Base-by-base conservation (phyloP, 2,888 invertebrate genomes). In the Mimachlamys varia region DNA sequence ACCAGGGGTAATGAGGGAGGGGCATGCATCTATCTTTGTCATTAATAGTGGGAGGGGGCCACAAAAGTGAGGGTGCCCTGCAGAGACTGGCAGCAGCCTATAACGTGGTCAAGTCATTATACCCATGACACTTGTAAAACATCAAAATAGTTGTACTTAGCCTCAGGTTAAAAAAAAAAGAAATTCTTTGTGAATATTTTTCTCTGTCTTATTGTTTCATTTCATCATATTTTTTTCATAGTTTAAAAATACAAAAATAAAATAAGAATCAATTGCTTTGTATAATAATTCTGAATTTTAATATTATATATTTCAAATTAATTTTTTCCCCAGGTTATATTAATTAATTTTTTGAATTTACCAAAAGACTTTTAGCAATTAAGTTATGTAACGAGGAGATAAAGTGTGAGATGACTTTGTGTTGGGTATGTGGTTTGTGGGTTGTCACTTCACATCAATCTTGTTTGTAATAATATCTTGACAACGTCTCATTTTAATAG, bases 401-500 rank as follows among this genome's bases (percentile, higher is more conserved):
- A 33, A 76, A 76, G 33, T 22, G 76, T 76, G 76, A 76, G 22
- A 0, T 76, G 58, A 58, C 58, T 58, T 58, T 58, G 76, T 76
- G 10, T 76, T 10, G 13, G 33, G 13, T 33, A 22, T 33, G 76
- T 76, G 58, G 76, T 33, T 27, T 76, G 76, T 13, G 33, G 76
- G 76, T 27, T 76, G 76, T 76, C 27, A 76, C 27, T 76, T 76
- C 76, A 27, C 33, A 76, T 76, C 76, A 76, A 76, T 76, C 76
- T 76, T 17, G n/a, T 17, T 76, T 76, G 62, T 62, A 62, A 62
- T 62, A 62, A 62, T 22, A 62, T 62, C 62, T 27, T 19, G 33
- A 76, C 76, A 27, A 76, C 27, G 76, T 76, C 76, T 76, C 33
- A 76, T 76, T 76, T 76, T 33, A 76, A 76, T 76, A 76, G 27